A percentile compares a stretch with the other conserved stretches of the same genome.
These are phyloP conservation scores for Agrenia bidenticulata DNA, from an alignment of 2,888 invertebrate genomes.

Conservation along the genomic window DNA sequence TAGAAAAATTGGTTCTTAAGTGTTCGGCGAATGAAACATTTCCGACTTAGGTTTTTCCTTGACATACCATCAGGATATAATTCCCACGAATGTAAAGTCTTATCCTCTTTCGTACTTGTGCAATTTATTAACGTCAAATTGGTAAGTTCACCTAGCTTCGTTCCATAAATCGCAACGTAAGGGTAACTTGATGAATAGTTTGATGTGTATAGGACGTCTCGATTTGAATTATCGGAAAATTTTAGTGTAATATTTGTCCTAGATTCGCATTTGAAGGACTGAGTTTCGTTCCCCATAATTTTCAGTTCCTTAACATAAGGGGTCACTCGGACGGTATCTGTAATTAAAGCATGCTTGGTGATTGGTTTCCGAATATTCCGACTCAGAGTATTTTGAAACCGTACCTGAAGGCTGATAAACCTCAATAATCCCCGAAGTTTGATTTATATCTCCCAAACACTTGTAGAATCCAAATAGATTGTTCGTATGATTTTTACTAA, in stretches of 20 bases:
- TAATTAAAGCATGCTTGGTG: too few species aligned
- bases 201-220: slow-evolving; percentile 20
- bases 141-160: slow-evolving; percentile 31
- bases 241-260: slow-evolving; percentile 37
- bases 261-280: slow-evolving; percentile 42
- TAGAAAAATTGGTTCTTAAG: too few species aligned
- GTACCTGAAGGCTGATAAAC: slow-evolving; percentile 22
- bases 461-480: slow-evolving; percentile 29
- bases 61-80: slow-evolving; percentile 35
- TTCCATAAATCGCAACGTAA: slow-evolving; percentile 29
- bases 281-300: slow-evolving; percentile 37
- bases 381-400: too few species aligned
- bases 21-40: too few species aligned
- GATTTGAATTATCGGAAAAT: slow-evolving; percentile 27
- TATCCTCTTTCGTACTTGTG: slow-evolving; percentile 22
- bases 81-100: slow-evolving; percentile 36
- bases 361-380: too few species aligned
- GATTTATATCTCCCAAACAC: slow-evolving; percentile 26
- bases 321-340: slow-evolving; percentile 21
- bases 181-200: slow-evolving; percentile 33
- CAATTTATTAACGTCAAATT: slow-evolving; percentile 43
- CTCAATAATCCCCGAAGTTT: slow-evolving; percentile 16
- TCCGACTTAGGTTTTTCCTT: too few species aligned
- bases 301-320: slow-evolving; percentile 43
- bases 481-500: slow-evolving; percentile 26